Conservation (phyloP, 1,140 invertebrate genomes). For the Sarcophaga bullata region DNA sequence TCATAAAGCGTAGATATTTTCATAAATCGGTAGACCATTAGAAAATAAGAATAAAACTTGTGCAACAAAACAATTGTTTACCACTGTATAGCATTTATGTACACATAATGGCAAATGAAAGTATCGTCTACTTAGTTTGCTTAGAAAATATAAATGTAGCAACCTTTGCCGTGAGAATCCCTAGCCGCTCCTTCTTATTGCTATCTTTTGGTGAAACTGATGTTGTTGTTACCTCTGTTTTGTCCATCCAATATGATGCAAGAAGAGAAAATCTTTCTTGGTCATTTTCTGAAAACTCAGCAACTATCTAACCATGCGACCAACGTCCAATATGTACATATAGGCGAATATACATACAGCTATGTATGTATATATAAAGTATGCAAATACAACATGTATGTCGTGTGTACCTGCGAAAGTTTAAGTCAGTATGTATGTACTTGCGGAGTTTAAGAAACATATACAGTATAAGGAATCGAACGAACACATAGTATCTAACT, state of each 20-base stretch:
- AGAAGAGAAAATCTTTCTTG: conserved; percentile 12
- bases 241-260: neutral
- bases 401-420: neutral
- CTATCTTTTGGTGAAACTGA: neutral
- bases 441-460: neutral
- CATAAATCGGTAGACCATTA: no score
- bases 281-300: conserved; percentile 11
- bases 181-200: neutral
- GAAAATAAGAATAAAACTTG: no score
- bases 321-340: neutral
- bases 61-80: no score
- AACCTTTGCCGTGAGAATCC: conserved; percentile 24
- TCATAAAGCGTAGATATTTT: no score
- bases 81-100: no score
- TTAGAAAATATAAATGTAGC: conserved; percentile 22
- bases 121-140: neutral
- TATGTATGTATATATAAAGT: neutral
- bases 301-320: conserved; percentile 29
- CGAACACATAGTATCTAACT: neutral
- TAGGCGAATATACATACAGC: neutral
- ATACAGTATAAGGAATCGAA: neutral
- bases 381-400: neutral
- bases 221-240: neutral
- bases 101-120: neutral
- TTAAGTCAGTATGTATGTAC: neutral